phyloP scores from a whole-genome alignment of 2,797 vertebrate species.

The Sebastiscus tertius region DNA sequence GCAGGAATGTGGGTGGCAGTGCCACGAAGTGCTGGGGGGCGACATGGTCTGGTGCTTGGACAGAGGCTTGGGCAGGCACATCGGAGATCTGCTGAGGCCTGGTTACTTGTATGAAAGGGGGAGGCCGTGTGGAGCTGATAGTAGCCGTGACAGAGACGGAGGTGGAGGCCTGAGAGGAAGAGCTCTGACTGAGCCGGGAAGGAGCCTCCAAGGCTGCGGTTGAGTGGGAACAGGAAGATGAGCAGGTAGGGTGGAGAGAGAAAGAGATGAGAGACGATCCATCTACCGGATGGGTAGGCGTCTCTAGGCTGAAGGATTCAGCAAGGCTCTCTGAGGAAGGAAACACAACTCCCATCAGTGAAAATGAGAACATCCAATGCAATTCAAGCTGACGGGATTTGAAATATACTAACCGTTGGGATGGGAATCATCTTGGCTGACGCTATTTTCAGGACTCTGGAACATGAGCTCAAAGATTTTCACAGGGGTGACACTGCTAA shows the following conservation, averaged over 20 bases:
- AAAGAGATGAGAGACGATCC: slow-evolving; percentile 83
- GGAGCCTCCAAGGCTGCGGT: slow-evolving; percentile 80
- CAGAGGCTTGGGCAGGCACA: slow-evolving; percentile 74
- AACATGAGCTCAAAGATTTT: slow-evolving; percentile 98
- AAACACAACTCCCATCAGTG: neutral
- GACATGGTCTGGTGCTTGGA: slow-evolving; percentile 86
- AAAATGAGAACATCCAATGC: neutral
- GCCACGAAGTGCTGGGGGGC: slow-evolving; percentile 86
- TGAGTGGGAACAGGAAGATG: slow-evolving; percentile 84
- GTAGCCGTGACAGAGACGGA: slow-evolving; percentile 71
- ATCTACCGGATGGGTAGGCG: slow-evolving; percentile 81
- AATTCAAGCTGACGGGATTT: neutral
- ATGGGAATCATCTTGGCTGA: slow-evolving; percentile 89
- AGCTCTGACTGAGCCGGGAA: slow-evolving; percentile 72
- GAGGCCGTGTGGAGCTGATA: slow-evolving; percentile 75
- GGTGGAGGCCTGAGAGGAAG: slow-evolving; percentile 73
- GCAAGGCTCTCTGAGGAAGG: slow-evolving; percentile 84
- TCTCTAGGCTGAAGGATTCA: slow-evolving; percentile 86
- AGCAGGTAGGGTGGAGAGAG: slow-evolving; percentile 83
- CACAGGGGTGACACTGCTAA: slow-evolving; percentile 92
- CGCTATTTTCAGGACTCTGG: slow-evolving; percentile 92
- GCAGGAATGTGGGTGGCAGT: slow-evolving; percentile 86
- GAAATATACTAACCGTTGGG: slow-evolving; percentile 81
- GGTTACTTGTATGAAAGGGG: slow-evolving; percentile 79
- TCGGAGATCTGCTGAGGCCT: slow-evolving; percentile 86